Percentiles rank a stretch among this genome's conserved stretches.
phyloP scores from a whole-genome alignment of 2,888 invertebrate species.

The Chloromyia formosa region DNA sequence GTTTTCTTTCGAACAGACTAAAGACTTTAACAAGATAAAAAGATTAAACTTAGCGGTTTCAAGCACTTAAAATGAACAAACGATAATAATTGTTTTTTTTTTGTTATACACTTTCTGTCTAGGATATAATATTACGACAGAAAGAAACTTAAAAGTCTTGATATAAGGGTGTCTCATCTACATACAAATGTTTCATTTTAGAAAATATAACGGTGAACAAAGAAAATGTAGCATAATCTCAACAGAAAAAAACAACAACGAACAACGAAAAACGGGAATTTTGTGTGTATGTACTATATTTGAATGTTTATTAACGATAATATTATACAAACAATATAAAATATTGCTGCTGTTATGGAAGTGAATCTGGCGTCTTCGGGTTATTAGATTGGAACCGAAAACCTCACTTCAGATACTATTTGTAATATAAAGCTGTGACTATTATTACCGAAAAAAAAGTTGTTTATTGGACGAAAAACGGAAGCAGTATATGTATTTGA shows the following conservation, averaged over 20 bases:
- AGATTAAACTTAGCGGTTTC: conserved; percentile 19
- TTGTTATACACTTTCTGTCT: too few species aligned
- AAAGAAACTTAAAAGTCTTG: too few species aligned
- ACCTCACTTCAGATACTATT: conserved; percentile 11
- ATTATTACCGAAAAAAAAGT: not conserved
- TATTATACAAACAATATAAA: not conserved
- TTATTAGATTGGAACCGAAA: not conserved
- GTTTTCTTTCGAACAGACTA: not conserved
- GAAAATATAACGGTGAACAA: too few species aligned
- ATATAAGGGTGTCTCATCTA: too few species aligned
- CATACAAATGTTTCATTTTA: too few species aligned
- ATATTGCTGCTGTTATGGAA: conserved; percentile 22
- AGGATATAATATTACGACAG: too few species aligned
- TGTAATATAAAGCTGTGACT: conserved; percentile 7
- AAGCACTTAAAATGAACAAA: not conserved
- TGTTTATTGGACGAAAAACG: conserved; percentile 24
- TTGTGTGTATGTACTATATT: not conserved
- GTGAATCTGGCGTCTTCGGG: not conserved
- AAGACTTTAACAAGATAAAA: conserved; percentile 8
- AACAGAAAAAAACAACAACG: too few species aligned
- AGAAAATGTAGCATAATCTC: too few species aligned
- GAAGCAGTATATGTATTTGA: conserved; percentile 7
- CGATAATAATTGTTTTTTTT: conserved; percentile 7
- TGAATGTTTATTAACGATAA: conserved; percentile 1
- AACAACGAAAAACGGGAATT: too few species aligned